Evolutionary conservation across 2,888 invertebrate genomes (phyloP), one percentile per base, ranked within the genome.

Genomic region (Nysson spinosus): DNA sequence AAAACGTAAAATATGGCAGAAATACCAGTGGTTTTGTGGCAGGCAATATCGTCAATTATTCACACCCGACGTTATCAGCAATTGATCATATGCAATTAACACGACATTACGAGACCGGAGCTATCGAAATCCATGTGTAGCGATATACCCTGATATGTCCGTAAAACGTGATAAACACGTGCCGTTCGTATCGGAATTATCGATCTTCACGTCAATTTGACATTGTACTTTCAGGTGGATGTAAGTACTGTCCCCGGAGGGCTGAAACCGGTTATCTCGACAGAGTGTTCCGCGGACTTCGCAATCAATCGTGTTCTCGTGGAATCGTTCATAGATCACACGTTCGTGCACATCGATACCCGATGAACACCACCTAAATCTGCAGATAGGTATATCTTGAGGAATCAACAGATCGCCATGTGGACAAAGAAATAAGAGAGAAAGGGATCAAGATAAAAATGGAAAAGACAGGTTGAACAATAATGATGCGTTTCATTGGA

Each of bases 401-500:
- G n/a, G n/a, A n/a, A 5, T 24, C 24, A 2, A 24, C 2, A 24
- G 24, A 24, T 24, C 9, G 5, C 24, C 24, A 24, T 24, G 9
- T 24, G 35, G 24, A 6, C 1, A 12, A 20, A 28, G 28, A 30
- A 28, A 7, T 3, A 3, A 24, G 24, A 24, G 43, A 16, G 28
- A 43, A n/a, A 22, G 30, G 4, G 37, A 17, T 19, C 17, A 28
- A 47, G 30, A 44, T n/a, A 26, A 49, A 52, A 28, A 60, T 55
- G 37, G 43, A 37, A 51, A 56, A 75, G 67, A 67, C 71, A 46
- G 74, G 69, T 64, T 69, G 62, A 64, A 80, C 77, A 78, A 80
- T 82, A 79, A 81, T 80, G 81, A 81, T 55, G 79, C 79, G 77
- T 80, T 82, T 76, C 81, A 82, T 80, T 79, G 78, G 74, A 64